A percentile compares a stretch with the other conserved stretches of the same genome.
Conservation (phyloP, 64 coral and sea anemone genomes). For the Montipora cactus region DNA sequence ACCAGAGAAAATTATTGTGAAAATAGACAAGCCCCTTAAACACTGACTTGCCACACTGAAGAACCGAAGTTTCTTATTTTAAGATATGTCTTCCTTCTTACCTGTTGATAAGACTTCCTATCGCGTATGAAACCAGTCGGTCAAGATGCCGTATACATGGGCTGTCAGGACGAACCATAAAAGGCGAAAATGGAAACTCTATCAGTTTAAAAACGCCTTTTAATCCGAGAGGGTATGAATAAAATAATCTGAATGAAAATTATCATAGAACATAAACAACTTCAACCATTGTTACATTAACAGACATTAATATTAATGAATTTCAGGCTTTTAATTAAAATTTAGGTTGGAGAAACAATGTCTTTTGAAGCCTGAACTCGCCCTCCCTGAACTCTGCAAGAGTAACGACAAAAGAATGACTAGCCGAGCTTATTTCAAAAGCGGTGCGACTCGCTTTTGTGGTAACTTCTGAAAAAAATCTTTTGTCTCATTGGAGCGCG, state of each 20-base stretch:
- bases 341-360: background rate
- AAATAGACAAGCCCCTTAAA: background rate
- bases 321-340: background rate
- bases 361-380: background rate
- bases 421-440: background rate
- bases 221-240: background rate
- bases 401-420: background rate
- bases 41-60: too few species aligned
- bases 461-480: background rate
- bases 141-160: background rate
- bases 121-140: background rate
- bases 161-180: background rate
- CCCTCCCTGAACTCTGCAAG: background rate
- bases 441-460: background rate
- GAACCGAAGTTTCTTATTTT: background rate
- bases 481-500: background rate
- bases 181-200: background rate
- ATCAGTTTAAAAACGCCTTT: background rate
- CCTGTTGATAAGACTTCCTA: background rate
- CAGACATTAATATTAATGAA: background rate
- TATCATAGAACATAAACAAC: constrained; percentile 1
- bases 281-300: background rate
- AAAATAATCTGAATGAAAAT: background rate
- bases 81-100: background rate
- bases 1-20: background rate